Evolutionary conservation across 1,140 invertebrate genomes (phyloP).

Genomic region (Drosophila parabipectinata): DNA sequence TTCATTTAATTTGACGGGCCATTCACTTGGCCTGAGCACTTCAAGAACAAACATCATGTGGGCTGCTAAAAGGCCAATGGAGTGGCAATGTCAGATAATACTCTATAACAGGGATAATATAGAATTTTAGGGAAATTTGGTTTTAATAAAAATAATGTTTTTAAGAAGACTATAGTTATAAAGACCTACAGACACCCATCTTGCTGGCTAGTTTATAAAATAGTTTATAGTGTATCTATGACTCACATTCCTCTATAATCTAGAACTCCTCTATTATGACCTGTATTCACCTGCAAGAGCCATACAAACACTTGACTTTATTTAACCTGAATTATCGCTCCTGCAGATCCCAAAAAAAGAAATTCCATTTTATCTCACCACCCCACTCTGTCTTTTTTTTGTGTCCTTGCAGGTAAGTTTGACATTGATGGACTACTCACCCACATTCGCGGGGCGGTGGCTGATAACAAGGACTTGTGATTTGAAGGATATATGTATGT

Average conservation of each 20-base stretch:
- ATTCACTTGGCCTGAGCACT: slow-evolving; percentile 50
- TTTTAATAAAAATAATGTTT: neutral
- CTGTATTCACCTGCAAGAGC: slow-evolving; percentile 49
- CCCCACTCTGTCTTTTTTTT: slow-evolving; percentile 21
- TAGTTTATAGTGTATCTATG: neutral
- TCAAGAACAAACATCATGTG: slow-evolving; percentile 25
- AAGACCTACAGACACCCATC: too few species aligned
- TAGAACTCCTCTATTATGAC: neutral
- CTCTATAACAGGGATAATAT: neutral
- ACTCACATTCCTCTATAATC: neutral
- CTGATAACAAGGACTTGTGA: slow-evolving; percentile 7
- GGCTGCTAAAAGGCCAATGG: slow-evolving; percentile 31
- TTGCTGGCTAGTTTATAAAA: too few species aligned
- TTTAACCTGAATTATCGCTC: slow-evolving; percentile 53
- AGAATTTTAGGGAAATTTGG: neutral
- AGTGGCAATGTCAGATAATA: slow-evolving; percentile 21
- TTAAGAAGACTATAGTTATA: too few species aligned
- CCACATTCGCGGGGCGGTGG: neutral
- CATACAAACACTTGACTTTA: slow-evolving; percentile 55
- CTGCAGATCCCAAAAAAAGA: slow-evolving; percentile 4
- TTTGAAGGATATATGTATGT: slow-evolving; percentile 11
- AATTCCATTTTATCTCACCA: slow-evolving; percentile 27
- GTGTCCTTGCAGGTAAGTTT: slow-evolving; percentile 69
- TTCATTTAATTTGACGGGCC: slow-evolving; percentile 52
- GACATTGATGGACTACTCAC: slow-evolving; percentile 75